Base-by-base conservation (phyloP, 2,797 vertebrate genomes). In the Myripristis murdjan region DNA sequence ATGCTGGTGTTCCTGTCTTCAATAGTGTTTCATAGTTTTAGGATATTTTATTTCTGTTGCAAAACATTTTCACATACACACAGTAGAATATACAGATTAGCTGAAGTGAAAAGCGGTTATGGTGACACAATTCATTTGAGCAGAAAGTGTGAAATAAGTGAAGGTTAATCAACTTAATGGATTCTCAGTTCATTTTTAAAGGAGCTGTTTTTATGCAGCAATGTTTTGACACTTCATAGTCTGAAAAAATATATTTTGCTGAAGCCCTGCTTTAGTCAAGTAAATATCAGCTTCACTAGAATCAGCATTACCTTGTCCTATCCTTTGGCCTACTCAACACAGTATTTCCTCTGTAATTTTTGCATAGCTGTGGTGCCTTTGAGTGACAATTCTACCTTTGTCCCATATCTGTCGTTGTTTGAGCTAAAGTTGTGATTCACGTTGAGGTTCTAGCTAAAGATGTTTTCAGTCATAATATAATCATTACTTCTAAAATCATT, bases 301-400 rank as follows among this genome's bases (percentile, higher is more conserved):
- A 64, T 54, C 11, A 64, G 67, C 7, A 53, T 12, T 56, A 69
- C 51, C 68, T 59, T 76, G 54, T 71, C 3, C 61, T 46, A 15
- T 15, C 14, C 11, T 54, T 22, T 1, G 2, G 18, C 37, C 6
- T 14, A 48, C 20, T 48, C 67, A 8, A 18, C 52, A 22, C 18
- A n/a, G n/a, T n/a, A n/a, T n/a, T n/a, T 9, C 43, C 11, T 15
- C 20, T 16, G 33, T 10, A 18, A 39, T 4, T 39, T 75, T 56
- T 49, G 0, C 2, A 65, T 31, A 23, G 12, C 12, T 28, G 8
- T 68, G 51, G 3, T 37, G 41, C 24, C 7, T 31, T n/a, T n/a
- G n/a, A n/a, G n/a, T n/a, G n/a, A n/a, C n/a, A n/a, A n/a, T n/a
- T n/a, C n/a, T n/a, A n/a, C n/a, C n/a, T n/a, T n/a, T n/a, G n/a